A percentile compares a stretch with the other conserved stretches of the same genome.
phyloP scores from a whole-genome alignment of 2,888 invertebrate genomes.

The Lithophane ornitopus region DNA sequence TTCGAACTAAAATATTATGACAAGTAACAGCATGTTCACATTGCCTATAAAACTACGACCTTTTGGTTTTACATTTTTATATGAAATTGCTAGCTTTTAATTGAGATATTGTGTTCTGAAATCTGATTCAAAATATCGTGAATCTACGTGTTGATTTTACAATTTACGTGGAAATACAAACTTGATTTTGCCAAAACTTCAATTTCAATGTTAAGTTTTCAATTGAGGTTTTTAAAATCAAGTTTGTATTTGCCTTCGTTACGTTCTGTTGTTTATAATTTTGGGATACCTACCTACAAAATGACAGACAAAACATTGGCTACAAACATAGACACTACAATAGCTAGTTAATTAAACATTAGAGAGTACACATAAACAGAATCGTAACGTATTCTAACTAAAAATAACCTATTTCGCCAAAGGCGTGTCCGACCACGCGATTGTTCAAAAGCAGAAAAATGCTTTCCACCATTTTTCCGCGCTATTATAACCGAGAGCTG shows the following conservation, averaged over 20 bases:
- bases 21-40: slow-evolving; percentile 72
- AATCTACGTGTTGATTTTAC: background rate
- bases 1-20: slow-evolving; percentile 73
- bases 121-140: background rate
- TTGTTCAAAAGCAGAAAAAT: slow-evolving; percentile 78
- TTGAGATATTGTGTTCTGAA: slow-evolving; percentile 26
- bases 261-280: background rate
- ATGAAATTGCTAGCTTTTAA: slow-evolving; percentile 43
- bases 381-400: slow-evolving; percentile 7
- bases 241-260: background rate
- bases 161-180: background rate
- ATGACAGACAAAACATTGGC: background rate
- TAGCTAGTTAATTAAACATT: slow-evolving; percentile 3
- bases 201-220: background rate
- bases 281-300: background rate
- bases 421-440: slow-evolving; percentile 54
- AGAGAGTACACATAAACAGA: background rate
- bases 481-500: slow-evolving; percentile 84
- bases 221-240: background rate
- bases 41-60: slow-evolving; percentile 67
- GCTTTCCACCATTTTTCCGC: slow-evolving; percentile 80
- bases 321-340: background rate
- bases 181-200: no score
- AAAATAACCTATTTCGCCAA: slow-evolving; percentile 31
- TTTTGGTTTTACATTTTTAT: slow-evolving; percentile 60